Evolutionary conservation across 1,140 invertebrate species (phyloP), one percentile per base, ranked within the genome.

Genomic region (Lanistes nyassanus): DNA sequence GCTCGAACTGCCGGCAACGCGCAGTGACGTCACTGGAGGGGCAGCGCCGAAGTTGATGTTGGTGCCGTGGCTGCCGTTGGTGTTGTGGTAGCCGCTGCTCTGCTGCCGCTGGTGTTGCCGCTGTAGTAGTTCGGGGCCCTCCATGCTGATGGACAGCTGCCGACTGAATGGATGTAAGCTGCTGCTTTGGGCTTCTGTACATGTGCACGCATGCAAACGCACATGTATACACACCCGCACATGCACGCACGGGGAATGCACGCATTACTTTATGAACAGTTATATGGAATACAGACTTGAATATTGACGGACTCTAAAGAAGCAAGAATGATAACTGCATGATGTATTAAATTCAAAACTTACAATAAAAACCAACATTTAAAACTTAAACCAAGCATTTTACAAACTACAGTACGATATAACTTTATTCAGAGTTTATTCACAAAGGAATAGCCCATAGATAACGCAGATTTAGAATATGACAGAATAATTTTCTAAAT

Each of bases 101-200:
- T 29, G 66, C 23, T 42, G 70, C 13, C 21, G 42, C 23, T 69
- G 53, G 66, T 26, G 37, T 39, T 51, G 68, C 7, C 36, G 65
- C 34, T 76, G 77, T 21, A 74, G 34, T 2, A 68, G 34, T 36
- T 75, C 73, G 16, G 73, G 42, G 23, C 66, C 67, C 36, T 76
- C 75, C 70, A 78, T 71, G 60, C 76, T 77, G 58, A 80, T 51
- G n/a, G 79, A 80, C 21, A 76, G 36, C 55, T 80, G 74, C 1
- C 72, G 60, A 39, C 47, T 72, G 65, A 68, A 74, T 21, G 74
- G 67, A 39, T 72, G 37, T 31, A 76, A 26, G 29, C 11, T n/a
- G n/a, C 37, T 29, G 39, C 60, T 11, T 9, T 16, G 39, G 62
- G 23, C 51, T 47, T 65, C 73, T 74, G 60, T 19, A 47, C 42